Base-by-base conservation (phyloP, 2,113 vertebrate genomes). In the Corythornis madagascariensis region DNA sequence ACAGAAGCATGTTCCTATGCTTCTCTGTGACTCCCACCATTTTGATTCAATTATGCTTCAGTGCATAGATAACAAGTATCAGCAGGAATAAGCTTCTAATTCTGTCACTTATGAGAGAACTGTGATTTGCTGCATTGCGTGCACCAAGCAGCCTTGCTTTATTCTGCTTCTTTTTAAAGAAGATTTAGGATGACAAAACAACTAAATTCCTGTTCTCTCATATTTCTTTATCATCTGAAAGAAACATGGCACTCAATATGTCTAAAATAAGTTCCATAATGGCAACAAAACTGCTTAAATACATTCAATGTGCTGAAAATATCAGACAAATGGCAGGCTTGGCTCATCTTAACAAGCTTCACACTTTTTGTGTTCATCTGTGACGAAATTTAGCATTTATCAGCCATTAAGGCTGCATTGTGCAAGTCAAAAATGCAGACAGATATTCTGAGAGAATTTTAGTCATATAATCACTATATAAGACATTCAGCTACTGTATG, bases 301-400 rank as follows among this genome's bases (percentile, higher is more conserved):
- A 79, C 75, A 88, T 89, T 71, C 87, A 90, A 29, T 45, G 52
- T 79, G 91, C 91, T 88, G 89, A 95, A 97, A 96, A 96, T 95
- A 95, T 55, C 94, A 95, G 84, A 94, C 89, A 94, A 96, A 96
- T 75, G 70, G 82, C 79, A 89, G 79, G 76, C 84, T 93, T 80
- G 70, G 90, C 82, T 94, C 94, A 89, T 89, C 81, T 79, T 94
- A 97, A 96, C 90, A 94, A 96, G 94, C 75, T 92, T 87, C 80
- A 79, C 75, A 69, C 65, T 93, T 93, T 87, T 91, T 83, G 76
- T 94, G 18, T 84, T 95, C 35, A 94, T 96, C 91, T 91, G 63
- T 94, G 79, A 88, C 82, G 95, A 93, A 90, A 95, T 91, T 95
- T 90, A 89, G 85, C 87, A 59, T 50, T 96, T 94, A 92, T 26